Percentiles rank a stretch among this genome's conserved stretches.
phyloP scores from a whole-genome alignment of 2,113 vertebrate genomes.

The Dicentrarchus labrax region DNA sequence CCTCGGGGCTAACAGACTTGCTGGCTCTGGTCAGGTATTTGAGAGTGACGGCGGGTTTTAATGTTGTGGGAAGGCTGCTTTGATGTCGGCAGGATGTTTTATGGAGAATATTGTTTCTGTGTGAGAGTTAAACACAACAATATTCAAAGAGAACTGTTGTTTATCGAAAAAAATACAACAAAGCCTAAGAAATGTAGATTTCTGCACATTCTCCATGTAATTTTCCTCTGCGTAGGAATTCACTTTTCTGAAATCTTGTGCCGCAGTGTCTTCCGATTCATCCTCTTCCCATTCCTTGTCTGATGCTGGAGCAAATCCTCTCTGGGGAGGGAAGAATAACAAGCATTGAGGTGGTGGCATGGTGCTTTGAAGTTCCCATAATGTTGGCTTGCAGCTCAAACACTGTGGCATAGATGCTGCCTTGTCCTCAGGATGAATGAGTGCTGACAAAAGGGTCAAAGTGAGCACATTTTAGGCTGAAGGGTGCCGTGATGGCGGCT shows the following conservation, averaged over 20 bases:
- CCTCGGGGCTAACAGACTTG: conserved; percentile 71
- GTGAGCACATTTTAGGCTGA: conserved; percentile 64
- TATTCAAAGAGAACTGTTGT: neutral
- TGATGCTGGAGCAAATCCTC: conserved; percentile 52
- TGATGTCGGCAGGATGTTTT: conserved; percentile 41
- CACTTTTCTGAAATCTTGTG: conserved; percentile 20
- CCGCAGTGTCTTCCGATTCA: conserved; percentile 35
- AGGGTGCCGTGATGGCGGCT: conserved; percentile 33
- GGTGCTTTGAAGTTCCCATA: conserved; percentile 81
- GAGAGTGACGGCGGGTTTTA: conserved; percentile 48
- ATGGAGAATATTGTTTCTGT: conserved; percentile 33
- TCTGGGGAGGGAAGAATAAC: conserved; percentile 68
- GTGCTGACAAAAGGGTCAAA: conserved; percentile 75
- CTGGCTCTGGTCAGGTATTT: conserved; percentile 77
- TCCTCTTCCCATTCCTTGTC: conserved; percentile 48
- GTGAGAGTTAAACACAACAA: neutral
- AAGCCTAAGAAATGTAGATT: neutral
- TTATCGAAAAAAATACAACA: neutral
- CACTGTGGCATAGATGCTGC: conserved; percentile 72
- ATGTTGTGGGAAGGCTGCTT: conserved; percentile 56
- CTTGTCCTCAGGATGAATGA: conserved; percentile 82
- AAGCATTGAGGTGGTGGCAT: conserved; percentile 58
- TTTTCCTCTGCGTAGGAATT: conserved; percentile 20
- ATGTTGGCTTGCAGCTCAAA: conserved; percentile 81
- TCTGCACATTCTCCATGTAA: conserved; percentile 1